Evolutionary conservation across 2,888 invertebrate genomes (phyloP), one percentile per base, ranked within the genome.

Genomic region (Leptopilina drosophilae): DNA sequence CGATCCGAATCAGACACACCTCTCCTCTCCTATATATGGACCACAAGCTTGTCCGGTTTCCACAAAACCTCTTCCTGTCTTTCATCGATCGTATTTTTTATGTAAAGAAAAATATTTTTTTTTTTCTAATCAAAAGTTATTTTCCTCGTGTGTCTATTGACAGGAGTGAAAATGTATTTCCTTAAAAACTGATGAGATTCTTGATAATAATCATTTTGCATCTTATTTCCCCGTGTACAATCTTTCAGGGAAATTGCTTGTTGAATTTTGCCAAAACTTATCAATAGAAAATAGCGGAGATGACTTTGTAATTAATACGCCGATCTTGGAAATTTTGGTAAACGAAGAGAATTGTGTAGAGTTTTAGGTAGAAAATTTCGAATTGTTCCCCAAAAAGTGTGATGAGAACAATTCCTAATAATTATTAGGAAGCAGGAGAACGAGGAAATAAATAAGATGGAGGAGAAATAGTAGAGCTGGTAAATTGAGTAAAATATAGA

Each of bases 281-380:
- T 73, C 53, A 9, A 26, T 14, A 40, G 56, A 56, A 73, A 49
- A 14, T 53, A 53, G 1, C 56, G 73, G 40, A 73, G 73, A 73
- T 73, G 73, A 73, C 73, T 26, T 73, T 73, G 73, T 73, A 73
- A 73, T 73, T 73, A 73, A 56, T 56, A 73, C 56, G 56, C 56
- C 33, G 33, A 33, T n/a, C 33, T 53, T 11, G 33, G 56, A 73
- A 73, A 73, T 56, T 73, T 56, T n/a, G 33, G n/a, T 14, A 56
- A 53, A 53, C 33, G 14, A 14, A 1, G 40, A 56, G 56, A 73
- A 8, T 4, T 20, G 20, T 20, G 20, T 20, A 20, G 8, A 62
- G 20, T 12, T 12, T 49, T 49, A 3, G 0, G 33, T 33, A 2
- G 4, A 33, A 33, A 33, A 33, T 33, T 33, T 5, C 33, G 5